A percentile compares a stretch with the other conserved stretches of the same genome.
Conservation (phyloP, 2,113 vertebrate species). For the Crotophaga sulcirostris region DNA sequence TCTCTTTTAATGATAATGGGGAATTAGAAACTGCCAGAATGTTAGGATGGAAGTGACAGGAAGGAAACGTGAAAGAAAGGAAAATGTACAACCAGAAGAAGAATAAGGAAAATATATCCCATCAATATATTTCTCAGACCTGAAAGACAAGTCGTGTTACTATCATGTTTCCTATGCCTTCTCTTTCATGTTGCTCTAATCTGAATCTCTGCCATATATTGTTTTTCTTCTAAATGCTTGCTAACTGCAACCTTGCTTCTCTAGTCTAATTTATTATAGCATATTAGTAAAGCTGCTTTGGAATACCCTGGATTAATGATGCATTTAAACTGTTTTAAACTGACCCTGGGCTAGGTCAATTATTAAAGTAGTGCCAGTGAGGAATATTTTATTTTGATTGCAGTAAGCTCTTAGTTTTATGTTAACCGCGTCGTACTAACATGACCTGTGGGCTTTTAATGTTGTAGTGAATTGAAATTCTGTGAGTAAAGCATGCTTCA, state of each 20-base stretch:
- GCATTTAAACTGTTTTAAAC: slow-evolving; percentile 71
- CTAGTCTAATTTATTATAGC: slow-evolving; percentile 62
- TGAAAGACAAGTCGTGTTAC: not conserved
- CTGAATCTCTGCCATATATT: not conserved
- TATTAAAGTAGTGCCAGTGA: slow-evolving; percentile 51
- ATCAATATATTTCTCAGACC: not conserved
- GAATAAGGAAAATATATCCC: not conserved
- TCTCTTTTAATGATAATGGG: not conserved
- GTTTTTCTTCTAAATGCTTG: not conserved
- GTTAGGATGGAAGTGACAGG: not conserved
- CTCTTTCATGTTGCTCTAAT: not conserved
- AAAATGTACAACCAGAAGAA: not conserved
- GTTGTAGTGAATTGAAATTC: not conserved
- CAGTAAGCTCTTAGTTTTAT: slow-evolving; percentile 57
- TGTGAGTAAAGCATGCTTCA: not conserved
- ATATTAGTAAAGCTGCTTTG: slow-evolving; percentile 68
- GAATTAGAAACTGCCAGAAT: not conserved
- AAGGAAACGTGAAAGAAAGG: not conserved
- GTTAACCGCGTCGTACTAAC: slow-evolving; percentile 27
- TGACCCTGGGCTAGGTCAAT: slow-evolving; percentile 70
- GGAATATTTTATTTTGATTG: slow-evolving; percentile 67
- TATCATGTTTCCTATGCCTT: not conserved
- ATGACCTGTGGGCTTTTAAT: slow-evolving; percentile 8
- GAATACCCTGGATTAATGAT: slow-evolving; percentile 73
- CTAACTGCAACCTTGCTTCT: slow-evolving; percentile 29